A percentile compares a stretch with the other conserved stretches of the same genome.
Conservation (phyloP, 2,113 vertebrate genomes). For the Manacus vitellinus region DNA sequence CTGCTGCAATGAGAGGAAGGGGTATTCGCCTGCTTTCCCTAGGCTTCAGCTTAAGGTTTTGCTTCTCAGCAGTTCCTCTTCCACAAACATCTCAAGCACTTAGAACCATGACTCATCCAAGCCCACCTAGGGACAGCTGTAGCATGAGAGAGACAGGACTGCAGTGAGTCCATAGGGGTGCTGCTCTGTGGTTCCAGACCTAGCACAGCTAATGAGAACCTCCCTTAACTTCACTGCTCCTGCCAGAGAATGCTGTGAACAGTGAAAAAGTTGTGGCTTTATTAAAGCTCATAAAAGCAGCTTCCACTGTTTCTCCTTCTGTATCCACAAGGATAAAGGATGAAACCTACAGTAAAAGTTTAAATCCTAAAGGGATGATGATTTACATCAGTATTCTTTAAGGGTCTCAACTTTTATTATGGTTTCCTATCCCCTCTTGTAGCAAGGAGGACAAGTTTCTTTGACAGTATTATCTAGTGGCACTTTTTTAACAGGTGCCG, state of each 20-base stretch:
- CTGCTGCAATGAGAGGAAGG: neutral
- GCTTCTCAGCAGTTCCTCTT: neutral
- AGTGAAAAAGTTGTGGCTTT: neutral
- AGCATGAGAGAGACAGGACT: neutral
- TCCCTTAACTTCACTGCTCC: neutral
- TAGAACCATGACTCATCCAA: neutral
- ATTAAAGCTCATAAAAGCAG: neutral
- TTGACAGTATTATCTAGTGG: neutral
- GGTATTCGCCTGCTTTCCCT: neutral
- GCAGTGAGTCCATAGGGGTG: neutral
- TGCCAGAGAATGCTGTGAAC: neutral
- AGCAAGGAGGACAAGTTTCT: neutral
- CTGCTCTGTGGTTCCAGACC: neutral
- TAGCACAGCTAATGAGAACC: neutral
- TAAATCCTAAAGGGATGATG: neutral
- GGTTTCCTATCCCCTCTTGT: fast-evolving
- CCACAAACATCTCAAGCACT: neutral
- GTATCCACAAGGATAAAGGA: neutral
- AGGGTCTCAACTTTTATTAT: neutral
- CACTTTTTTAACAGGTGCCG: neutral
- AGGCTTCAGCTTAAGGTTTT: neutral
- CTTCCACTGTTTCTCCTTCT: neutral
- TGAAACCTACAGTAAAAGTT: neutral
- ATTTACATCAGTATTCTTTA: neutral
- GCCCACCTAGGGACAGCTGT: neutral